Percentiles rank a stretch among this genome's conserved stretches.
These are phyloP conservation scores for Tipula unca DNA, from an alignment of 2,888 invertebrate species.

Conservation along the genomic window DNA sequence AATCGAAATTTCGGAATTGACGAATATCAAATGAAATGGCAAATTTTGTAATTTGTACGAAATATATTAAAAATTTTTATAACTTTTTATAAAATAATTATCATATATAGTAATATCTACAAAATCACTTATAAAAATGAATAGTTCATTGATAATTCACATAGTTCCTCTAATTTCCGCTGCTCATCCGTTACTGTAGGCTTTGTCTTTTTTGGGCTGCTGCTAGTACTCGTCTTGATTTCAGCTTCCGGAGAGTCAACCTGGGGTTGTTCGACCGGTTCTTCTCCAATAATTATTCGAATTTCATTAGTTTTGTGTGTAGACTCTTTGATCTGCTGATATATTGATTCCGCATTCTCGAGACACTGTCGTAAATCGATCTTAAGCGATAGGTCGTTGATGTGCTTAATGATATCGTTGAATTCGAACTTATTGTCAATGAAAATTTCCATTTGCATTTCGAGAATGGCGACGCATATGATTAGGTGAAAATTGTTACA, in stretches of 20 bases:
- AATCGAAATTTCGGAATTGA: too few species aligned
- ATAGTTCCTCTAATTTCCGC: slow-evolving; percentile 36
- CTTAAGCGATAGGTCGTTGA: slow-evolving; percentile 86
- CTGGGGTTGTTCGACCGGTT: slow-evolving; percentile 37
- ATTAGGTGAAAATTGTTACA: slow-evolving; percentile 92
- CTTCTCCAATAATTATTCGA: slow-evolving; percentile 60
- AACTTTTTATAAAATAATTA: slow-evolving; percentile 9
- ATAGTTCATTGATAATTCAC: slow-evolving; percentile 37
- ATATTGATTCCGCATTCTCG: slow-evolving; percentile 86
- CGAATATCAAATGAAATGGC: too few species aligned
- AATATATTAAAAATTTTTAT: not conserved
- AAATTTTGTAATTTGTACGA: not conserved
- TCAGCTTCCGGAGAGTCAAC: slow-evolving; percentile 35
- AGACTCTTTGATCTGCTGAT: slow-evolving; percentile 70
- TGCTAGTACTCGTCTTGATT: slow-evolving; percentile 32
- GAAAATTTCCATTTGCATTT: slow-evolving; percentile 76
- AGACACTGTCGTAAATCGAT: slow-evolving; percentile 76
- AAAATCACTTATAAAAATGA: slow-evolving; percentile 30
- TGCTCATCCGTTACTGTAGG: not conserved
- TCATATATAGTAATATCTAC: not conserved
- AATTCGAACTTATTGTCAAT: slow-evolving; percentile 89
- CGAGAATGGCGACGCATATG: slow-evolving; percentile 88
- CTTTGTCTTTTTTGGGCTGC: slow-evolving; percentile 27
- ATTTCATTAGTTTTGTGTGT: slow-evolving; percentile 63
- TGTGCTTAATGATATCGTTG: slow-evolving; percentile 88